phyloP scores from a whole-genome alignment of 2,888 invertebrate species.

The Oxycera nigricornis region DNA sequence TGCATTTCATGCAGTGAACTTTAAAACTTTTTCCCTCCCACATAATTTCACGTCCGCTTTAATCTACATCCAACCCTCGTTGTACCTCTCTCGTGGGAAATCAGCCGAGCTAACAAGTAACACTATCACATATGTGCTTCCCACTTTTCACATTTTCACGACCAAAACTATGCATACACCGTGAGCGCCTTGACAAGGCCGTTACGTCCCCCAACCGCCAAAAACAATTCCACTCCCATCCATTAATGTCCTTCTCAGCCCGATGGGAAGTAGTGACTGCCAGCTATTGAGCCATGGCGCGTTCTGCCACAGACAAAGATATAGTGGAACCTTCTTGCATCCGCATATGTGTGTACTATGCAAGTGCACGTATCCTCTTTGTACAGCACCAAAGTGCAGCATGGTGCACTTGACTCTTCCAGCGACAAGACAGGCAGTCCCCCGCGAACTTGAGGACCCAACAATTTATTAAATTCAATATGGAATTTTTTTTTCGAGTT shows the following conservation, averaged over 20 bases:
- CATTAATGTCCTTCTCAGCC: not conserved
- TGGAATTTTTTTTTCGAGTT: not conserved
- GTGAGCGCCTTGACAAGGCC: too few relatives aligned
- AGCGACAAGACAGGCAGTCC: not conserved
- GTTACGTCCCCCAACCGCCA: too few relatives aligned
- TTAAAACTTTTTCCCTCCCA: too few relatives aligned
- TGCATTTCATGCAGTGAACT: too few relatives aligned
- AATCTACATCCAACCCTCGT: too few relatives aligned
- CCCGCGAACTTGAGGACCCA: not conserved
- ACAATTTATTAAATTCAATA: constrained; percentile 29
- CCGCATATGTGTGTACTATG: not conserved
- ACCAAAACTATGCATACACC: too few relatives aligned
- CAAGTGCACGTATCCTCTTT: not conserved
- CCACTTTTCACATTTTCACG: too few relatives aligned
- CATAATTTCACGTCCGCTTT: too few relatives aligned
- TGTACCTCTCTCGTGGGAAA: too few relatives aligned
- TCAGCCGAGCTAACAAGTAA: too few relatives aligned
- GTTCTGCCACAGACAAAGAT: not conserved
- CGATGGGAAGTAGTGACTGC: not conserved
- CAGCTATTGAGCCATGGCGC: too few relatives aligned
- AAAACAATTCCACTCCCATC: not conserved
- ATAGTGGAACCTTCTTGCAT: not conserved
- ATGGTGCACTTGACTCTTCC: not conserved
- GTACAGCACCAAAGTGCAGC: not conserved
- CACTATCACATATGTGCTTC: too few relatives aligned